phyloP scores from a whole-genome alignment of 2,888 invertebrate genomes.

The Leptinotarsa rubiginosa region DNA sequence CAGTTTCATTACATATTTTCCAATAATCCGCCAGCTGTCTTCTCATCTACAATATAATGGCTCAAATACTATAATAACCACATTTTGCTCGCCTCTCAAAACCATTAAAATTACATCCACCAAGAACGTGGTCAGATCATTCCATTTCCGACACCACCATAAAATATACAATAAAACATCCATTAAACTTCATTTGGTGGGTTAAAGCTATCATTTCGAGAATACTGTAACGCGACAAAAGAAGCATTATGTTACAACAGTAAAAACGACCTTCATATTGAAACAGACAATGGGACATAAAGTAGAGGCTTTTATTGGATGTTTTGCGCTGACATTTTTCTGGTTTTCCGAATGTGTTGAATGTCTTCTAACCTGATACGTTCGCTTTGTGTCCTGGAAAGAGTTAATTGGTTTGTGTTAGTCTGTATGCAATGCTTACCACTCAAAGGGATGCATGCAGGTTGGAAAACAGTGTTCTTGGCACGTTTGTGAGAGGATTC shows the following conservation, averaged over 20 bases:
- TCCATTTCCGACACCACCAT: neutral
- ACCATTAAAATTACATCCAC: neutral
- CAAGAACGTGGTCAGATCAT: conserved; percentile 14
- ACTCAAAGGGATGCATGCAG: neutral
- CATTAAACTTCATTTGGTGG: conserved; percentile 22
- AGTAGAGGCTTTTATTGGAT: conserved; percentile 30
- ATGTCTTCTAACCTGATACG: neutral
- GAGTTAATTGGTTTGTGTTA: neutral
- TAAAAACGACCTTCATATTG: conserved; percentile 35
- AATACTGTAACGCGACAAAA: conserved; percentile 35
- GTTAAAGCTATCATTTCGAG: conserved; percentile 32
- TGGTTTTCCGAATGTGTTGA: conserved; percentile 17
- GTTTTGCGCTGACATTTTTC: conserved; percentile 27
- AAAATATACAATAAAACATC: conserved; percentile 27
- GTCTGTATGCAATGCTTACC: neutral
- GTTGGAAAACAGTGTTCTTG: neutral
- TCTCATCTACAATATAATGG: neutral
- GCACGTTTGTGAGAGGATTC: neutral
- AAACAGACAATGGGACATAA: conserved; percentile 33
- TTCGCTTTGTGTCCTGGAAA: conserved; percentile 1
- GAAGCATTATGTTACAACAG: conserved; percentile 35
- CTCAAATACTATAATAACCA: neutral
- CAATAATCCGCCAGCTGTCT: too few species aligned
- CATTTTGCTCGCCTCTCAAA: neutral
- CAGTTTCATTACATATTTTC: too few species aligned